Evolutionary conservation across 1,140 invertebrate genomes (phyloP).

Genomic region (Daktulosphaira vitifoliae): DNA sequence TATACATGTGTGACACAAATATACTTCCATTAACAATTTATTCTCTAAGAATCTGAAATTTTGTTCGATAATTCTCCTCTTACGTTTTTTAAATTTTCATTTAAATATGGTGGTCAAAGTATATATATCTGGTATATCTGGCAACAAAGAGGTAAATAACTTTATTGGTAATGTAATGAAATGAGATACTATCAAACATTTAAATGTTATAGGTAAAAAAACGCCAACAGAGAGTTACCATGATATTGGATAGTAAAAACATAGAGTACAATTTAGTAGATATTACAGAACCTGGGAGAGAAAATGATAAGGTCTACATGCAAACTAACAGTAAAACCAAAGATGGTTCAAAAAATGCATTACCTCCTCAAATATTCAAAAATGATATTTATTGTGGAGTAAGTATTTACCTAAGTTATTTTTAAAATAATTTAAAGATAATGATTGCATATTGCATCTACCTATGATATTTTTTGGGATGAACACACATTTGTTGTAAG

Average conservation of each 20-base stretch:
- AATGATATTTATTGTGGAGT: conserved; percentile 88
- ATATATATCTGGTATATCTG: conserved; percentile 80
- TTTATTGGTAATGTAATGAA: neutral
- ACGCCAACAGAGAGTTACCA: conserved; percentile 78
- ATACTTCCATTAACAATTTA: no score
- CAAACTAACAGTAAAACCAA: conserved; percentile 73
- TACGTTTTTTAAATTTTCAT: no score
- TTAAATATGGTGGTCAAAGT: conserved; percentile 75
- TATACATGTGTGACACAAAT: no score
- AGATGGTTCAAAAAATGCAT: conserved; percentile 54
- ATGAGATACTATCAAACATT: conserved; percentile 29
- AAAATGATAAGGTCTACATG: conserved; percentile 86
- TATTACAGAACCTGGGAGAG: conserved; percentile 83
- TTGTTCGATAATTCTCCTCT: no score
- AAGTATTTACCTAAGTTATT: conserved; percentile 42
- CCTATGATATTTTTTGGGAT: no score
- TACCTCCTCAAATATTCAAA: conserved; percentile 91
- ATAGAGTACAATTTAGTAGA: conserved; percentile 82
- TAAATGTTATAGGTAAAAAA: conserved; percentile 74
- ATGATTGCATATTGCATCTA: no score
- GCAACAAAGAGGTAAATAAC: conserved; percentile 74
- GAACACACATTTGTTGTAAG: no score
- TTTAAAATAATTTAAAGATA: no score
- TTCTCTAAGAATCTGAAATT: no score
- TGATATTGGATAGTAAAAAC: conserved; percentile 84